Evolutionary conservation across 2,888 invertebrate genomes (phyloP).

Genomic region (Nemotelus nigrinus): DNA sequence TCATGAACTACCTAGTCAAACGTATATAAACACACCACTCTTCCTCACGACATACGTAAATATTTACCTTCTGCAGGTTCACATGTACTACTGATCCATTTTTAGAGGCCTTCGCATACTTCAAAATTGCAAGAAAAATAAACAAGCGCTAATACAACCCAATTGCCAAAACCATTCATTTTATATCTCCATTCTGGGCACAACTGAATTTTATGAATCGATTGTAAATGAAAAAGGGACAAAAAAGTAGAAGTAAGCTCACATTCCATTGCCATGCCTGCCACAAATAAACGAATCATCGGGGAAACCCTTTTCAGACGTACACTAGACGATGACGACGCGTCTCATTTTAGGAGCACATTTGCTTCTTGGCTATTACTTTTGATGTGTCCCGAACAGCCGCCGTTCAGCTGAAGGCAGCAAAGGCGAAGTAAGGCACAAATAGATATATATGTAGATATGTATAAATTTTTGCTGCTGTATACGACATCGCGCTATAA

Average conservation of each 20-base stretch:
- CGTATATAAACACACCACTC: too few relatives aligned
- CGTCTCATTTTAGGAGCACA: conserved; percentile 40
- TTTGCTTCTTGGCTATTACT: conserved; percentile 38
- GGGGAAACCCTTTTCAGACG: conserved; percentile 52
- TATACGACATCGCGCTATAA: conserved; percentile 4
- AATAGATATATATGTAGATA: not conserved
- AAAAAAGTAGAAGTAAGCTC: conserved; percentile 14
- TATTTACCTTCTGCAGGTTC: too few relatives aligned
- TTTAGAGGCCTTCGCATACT: conserved; percentile 10
- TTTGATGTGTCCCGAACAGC: conserved; percentile 10
- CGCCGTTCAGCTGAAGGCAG: too few relatives aligned
- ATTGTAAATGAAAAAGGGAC: conserved; percentile 30
- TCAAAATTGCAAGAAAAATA: not conserved
- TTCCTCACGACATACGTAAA: too few relatives aligned
- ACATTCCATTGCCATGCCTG: conserved; percentile 19
- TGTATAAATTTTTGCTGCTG: conserved; percentile 17
- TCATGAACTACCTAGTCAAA: too few relatives aligned
- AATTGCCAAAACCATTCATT: not conserved
- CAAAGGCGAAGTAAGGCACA: too few relatives aligned
- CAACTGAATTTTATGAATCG: conserved; percentile 12
- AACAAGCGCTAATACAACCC: not conserved
- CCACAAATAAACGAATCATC: not conserved
- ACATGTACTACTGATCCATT: not conserved
- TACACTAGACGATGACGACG: conserved; percentile 53
- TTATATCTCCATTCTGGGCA: not conserved